phyloP scores from a whole-genome alignment of 2,113 vertebrate genomes.

The Pardalotus punctatus region DNA sequence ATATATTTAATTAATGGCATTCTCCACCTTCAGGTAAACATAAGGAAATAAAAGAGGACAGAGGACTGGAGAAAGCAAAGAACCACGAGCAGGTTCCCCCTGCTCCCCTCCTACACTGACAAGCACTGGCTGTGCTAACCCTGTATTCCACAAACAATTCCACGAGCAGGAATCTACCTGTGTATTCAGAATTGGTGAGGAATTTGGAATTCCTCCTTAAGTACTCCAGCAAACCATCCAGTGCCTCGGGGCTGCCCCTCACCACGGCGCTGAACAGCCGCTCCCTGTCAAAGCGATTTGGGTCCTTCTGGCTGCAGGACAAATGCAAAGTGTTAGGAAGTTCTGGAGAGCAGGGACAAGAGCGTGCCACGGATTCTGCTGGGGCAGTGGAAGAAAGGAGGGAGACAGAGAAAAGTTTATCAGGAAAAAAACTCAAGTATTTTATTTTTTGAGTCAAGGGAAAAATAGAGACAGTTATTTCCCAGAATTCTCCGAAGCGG shows the following conservation, averaged over 20 bases:
- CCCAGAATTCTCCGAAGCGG: conserved; percentile 36
- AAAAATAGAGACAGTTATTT: conserved; percentile 38
- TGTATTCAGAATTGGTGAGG: conserved; percentile 85
- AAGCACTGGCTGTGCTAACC: background rate
- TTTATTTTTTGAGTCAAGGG: conserved; percentile 52
- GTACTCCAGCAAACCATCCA: conserved; percentile 82
- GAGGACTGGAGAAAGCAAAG: background rate
- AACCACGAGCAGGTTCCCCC: background rate
- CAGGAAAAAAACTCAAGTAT: background rate
- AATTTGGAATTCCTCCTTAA: conserved; percentile 78
- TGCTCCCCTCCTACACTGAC: background rate
- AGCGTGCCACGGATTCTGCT: background rate
- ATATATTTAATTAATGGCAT: background rate
- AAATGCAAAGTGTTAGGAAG: background rate
- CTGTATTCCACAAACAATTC: background rate
- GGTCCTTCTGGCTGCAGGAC: conserved; percentile 56
- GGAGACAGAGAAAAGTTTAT: background rate
- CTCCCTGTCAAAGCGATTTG: conserved; percentile 70
- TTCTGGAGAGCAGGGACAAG: background rate
- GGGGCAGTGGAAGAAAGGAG: background rate
- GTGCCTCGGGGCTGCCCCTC: conserved; percentile 66
- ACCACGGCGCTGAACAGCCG: conserved; percentile 82
- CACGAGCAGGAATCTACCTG: conserved; percentile 66
- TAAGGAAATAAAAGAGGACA: background rate
- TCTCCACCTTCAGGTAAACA: background rate